phyloP scores from a whole-genome alignment of 30 jellyfish, hydroid and myxozoan species.

The Morbakka virulenta region DNA sequence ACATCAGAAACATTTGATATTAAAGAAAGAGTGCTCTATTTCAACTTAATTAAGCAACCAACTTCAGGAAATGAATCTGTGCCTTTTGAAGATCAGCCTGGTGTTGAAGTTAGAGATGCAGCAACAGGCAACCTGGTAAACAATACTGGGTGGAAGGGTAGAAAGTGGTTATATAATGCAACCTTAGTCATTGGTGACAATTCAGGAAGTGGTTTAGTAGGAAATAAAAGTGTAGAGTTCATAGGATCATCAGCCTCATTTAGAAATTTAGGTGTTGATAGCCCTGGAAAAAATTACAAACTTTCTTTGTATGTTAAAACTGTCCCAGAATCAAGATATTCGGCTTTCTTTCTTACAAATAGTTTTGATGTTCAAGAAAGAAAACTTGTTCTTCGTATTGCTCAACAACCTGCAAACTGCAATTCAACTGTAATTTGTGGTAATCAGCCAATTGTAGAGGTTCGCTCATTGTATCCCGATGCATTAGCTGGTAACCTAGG shows the following conservation, averaged over 20 bases:
- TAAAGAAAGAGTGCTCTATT: slow-evolving; percentile 66
- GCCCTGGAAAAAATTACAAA: slow-evolving; percentile 63
- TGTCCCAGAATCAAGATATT: slow-evolving; percentile 51
- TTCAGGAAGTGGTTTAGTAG: slow-evolving; percentile 34
- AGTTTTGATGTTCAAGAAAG: slow-evolving; percentile 68
- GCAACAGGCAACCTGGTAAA: slow-evolving; percentile 57
- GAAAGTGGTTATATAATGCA: slow-evolving; percentile 69
- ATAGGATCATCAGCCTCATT: slow-evolving; percentile 31
- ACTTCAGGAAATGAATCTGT: slow-evolving; percentile 54
- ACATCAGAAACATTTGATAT: slow-evolving; percentile 47
- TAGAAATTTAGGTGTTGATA: slow-evolving; percentile 54
- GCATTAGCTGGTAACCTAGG: slow-evolving; percentile 73
- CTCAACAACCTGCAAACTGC: slow-evolving; percentile 80
- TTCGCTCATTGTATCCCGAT: slow-evolving; percentile 58
- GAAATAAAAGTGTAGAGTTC: slow-evolving; percentile 49
- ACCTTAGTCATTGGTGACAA: slow-evolving; percentile 43
- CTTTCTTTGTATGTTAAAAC: slow-evolving; percentile 36
- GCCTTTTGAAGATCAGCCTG: slow-evolving; percentile 70
- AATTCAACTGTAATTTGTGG: slow-evolving; percentile 82
- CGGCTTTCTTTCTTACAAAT: slow-evolving; percentile 26
- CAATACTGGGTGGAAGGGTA: slow-evolving; percentile 81
- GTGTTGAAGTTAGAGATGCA: slow-evolving; percentile 58
- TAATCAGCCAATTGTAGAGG: slow-evolving; percentile 69
- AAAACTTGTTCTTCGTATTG: slow-evolving; percentile 45
- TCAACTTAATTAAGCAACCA: slow-evolving; percentile 20